A percentile compares a stretch with the other conserved stretches of the same genome.
phyloP scores from a whole-genome alignment of 2,888 invertebrate genomes.

The Dascillus cervinus region DNA sequence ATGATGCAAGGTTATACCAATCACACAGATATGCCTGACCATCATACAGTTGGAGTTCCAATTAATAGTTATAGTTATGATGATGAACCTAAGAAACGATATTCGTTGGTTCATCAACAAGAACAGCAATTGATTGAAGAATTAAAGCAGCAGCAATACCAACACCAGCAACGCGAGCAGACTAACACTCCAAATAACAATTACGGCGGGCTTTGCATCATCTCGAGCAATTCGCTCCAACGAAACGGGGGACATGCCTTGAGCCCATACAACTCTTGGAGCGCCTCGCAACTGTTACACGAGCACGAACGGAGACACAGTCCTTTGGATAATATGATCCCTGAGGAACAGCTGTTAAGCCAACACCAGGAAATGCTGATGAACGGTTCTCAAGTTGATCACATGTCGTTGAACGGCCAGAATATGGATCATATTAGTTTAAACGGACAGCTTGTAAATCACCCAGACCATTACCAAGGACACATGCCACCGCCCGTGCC shows the following conservation, averaged over 20 bases:
- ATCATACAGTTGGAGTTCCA: constrained; percentile 43
- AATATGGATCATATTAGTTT: constrained; percentile 36
- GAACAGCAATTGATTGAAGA: constrained; percentile 43
- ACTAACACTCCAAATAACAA: constrained; percentile 25
- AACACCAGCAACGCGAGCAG: constrained; percentile 28
- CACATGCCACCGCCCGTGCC: constrained; percentile 43
- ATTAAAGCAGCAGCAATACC: constrained; percentile 39
- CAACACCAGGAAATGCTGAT: constrained; percentile 30
- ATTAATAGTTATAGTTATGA: constrained; percentile 40
- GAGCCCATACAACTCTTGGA: constrained; percentile 53
- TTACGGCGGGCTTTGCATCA: constrained; percentile 35
- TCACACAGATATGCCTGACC: constrained; percentile 35
- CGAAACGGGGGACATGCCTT: constrained; percentile 40
- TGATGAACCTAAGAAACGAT: constrained; percentile 44
- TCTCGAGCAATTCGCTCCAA: constrained; percentile 40
- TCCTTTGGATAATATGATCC: constrained; percentile 34
- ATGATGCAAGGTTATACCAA: constrained; percentile 27
- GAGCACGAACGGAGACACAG: constrained; percentile 51
- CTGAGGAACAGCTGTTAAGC: constrained; percentile 29
- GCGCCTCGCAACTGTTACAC: constrained; percentile 51
- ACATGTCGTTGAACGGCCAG: constrained; percentile 33
- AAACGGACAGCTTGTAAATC: constrained; percentile 27
- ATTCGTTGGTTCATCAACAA: constrained; percentile 44
- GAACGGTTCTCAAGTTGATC: constrained; percentile 33
- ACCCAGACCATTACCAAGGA: constrained; percentile 30